Conservation (phyloP, 2,888 invertebrate genomes). For the Eupithecia tripunctaria region DNA sequence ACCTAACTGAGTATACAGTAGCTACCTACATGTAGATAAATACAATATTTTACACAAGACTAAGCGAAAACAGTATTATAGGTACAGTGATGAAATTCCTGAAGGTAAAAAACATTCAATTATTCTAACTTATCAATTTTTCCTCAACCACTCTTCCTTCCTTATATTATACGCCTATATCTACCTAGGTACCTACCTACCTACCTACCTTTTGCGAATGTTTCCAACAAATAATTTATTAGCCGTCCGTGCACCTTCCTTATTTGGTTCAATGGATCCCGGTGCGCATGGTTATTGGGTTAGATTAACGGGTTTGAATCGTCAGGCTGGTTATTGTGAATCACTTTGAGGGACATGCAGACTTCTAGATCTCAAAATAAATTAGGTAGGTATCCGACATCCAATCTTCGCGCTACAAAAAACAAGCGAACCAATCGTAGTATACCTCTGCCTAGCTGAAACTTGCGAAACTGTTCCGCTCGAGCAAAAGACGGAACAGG, state of each 20-base stretch:
- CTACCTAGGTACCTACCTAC: no score
- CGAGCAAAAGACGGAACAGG: no score
- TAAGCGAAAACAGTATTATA: neutral
- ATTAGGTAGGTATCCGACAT: neutral
- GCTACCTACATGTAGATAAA: no score
- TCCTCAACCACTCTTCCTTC: neutral
- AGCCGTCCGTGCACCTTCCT: neutral
- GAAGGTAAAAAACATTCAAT: neutral
- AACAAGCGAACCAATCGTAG: neutral
- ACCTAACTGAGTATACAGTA: no score
- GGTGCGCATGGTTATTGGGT: neutral
- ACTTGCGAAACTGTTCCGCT: neutral
- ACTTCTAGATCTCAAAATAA: neutral
- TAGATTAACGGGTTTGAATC: neutral
- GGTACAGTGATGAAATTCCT: neutral
- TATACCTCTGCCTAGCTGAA: neutral
- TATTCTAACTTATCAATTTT: neutral
- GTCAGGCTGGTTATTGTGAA: neutral
- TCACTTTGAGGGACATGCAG: neutral
- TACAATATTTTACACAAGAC: neutral
- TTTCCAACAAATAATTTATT: neutral
- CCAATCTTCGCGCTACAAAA: neutral
- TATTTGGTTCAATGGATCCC: neutral
- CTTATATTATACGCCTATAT: no score
- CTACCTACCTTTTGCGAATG: neutral